Conservation (phyloP, 2,797 vertebrate species). For the Echeneis naucrates region DNA sequence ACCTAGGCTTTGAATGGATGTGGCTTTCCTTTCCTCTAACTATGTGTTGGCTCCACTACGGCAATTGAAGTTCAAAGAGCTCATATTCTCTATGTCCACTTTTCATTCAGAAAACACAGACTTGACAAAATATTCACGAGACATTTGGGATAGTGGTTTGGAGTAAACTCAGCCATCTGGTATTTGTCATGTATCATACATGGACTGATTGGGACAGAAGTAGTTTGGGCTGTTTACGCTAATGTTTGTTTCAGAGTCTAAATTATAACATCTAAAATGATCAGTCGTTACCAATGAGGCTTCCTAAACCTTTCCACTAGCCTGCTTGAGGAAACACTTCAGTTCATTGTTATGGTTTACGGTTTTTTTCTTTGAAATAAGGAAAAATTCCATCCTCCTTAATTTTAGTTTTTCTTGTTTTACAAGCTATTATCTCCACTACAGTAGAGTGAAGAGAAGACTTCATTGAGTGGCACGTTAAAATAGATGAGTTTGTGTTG, state of each 20-base stretch:
- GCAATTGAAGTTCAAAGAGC: slow-evolving; percentile 33
- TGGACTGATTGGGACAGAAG: slow-evolving; percentile 11
- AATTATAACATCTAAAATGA: slow-evolving; percentile 1
- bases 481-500: too few species aligned
- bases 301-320: neutral
- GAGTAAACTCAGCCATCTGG: neutral
- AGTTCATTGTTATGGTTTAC: too few species aligned
- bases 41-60: slow-evolving; percentile 25
- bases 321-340: neutral
- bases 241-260: neutral
- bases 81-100: slow-evolving; percentile 35
- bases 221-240: neutral
- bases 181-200: slow-evolving; percentile 11
- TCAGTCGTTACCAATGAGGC: slow-evolving; percentile 9
- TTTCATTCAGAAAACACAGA: slow-evolving; percentile 22
- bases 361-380: too few species aligned
- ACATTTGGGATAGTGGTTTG: slow-evolving; percentile 14
- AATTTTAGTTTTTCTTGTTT: too few species aligned
- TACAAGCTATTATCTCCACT: too few species aligned
- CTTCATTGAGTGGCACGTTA: too few species aligned
- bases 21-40: slow-evolving; percentile 61
- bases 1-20: slow-evolving; percentile 56
- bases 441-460: too few species aligned
- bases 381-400: too few species aligned
- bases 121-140: slow-evolving; percentile 6